Evolutionary conservation across 2,888 invertebrate species (phyloP).

Genomic region (Campoplex capitator): DNA sequence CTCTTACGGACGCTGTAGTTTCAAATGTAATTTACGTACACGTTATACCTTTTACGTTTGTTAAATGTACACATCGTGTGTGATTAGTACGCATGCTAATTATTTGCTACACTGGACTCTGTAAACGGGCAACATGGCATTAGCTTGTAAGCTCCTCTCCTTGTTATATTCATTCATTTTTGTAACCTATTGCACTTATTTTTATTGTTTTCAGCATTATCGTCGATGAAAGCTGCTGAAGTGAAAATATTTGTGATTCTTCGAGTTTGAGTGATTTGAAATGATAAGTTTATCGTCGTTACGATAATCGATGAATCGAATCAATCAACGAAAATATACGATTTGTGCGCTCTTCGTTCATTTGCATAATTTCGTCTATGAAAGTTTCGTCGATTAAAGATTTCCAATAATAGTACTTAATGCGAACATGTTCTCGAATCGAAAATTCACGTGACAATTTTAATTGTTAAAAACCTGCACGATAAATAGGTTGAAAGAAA

Average conservation of each 20-base stretch:
- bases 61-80: constrained; percentile 37
- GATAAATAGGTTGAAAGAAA: too few species aligned
- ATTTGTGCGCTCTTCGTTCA: neutral
- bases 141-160: neutral
- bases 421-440: neutral
- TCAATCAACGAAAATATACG: neutral
- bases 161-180: neutral
- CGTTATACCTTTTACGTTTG: constrained; percentile 51
- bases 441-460: neutral
- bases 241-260: neutral
- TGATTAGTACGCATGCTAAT: constrained; percentile 61
- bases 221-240: neutral
- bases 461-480: neutral
- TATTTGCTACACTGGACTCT: constrained; percentile 27
- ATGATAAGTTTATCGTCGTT: neutral
- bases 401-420: neutral
- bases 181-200: neutral
- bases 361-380: neutral
- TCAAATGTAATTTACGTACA: constrained; percentile 64
- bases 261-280: neutral
- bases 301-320: neutral
- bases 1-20: constrained; percentile 41
- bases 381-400: neutral
- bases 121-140: constrained; percentile 5
- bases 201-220: neutral